Conservation (phyloP, 2,888 invertebrate species). For the Oasisia sp. region DNA sequence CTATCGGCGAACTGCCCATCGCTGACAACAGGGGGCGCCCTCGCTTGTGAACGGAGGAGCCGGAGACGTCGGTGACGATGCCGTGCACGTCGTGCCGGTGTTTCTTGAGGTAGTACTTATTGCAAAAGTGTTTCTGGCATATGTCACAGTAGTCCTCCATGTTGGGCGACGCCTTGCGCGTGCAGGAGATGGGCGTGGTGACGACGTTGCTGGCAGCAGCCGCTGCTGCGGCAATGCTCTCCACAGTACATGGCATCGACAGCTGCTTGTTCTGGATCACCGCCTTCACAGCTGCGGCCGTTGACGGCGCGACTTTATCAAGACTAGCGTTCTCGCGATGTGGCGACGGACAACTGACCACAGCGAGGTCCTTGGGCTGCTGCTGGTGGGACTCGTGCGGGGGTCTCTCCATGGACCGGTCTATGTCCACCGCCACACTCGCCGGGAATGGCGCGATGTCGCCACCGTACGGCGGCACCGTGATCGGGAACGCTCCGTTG, state of each 20-base stretch:
- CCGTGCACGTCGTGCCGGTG: slow-evolving; percentile 67
- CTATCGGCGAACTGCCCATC: slow-evolving; percentile 12
- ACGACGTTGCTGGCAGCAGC: not conserved
- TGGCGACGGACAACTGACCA: not conserved
- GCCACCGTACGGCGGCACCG: not conserved
- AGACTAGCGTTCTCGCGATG: not conserved
- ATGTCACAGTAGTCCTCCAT: slow-evolving; percentile 66
- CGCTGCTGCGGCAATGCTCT: slow-evolving; percentile 14
- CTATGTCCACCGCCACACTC: not conserved
- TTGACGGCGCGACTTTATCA: not conserved
- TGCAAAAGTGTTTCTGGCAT: slow-evolving; percentile 67
- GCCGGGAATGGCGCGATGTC: not conserved
- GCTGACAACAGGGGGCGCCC: slow-evolving; percentile 23
- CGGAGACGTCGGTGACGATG: slow-evolving; percentile 48
- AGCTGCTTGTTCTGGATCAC: not conserved
- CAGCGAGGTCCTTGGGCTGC: not conserved
- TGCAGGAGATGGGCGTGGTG: slow-evolving; percentile 17
- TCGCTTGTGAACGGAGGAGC: slow-evolving; percentile 40
- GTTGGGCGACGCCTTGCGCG: slow-evolving; percentile 40
- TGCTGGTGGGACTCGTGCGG: slow-evolving; percentile 33
- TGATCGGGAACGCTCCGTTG: not conserved
- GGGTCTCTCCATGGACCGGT: not conserved
- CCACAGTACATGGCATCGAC: not conserved
- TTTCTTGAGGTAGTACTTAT: slow-evolving; percentile 67
- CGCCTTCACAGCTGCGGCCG: slow-evolving; percentile 24